Base-by-base conservation (phyloP, 2,797 vertebrate genomes). In the Brachymystax lenok region DNA sequence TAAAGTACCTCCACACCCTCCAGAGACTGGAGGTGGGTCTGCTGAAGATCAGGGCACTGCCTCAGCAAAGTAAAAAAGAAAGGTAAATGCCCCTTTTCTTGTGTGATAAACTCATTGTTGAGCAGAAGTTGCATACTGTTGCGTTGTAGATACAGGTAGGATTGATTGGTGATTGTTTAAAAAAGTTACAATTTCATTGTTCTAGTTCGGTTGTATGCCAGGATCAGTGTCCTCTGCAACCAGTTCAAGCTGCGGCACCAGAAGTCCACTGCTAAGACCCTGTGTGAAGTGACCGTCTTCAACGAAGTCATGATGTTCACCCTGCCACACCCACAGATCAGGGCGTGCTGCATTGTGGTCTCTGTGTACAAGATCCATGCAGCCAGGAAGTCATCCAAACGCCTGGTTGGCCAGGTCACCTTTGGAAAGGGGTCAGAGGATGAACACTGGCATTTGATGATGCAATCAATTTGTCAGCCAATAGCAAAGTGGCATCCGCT, bases 1-100 rank as follows among this genome's bases (percentile, higher is more conserved):
- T 96, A 4, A 96, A 91, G 88, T 94, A 94, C 77, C 89, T 96
- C 68, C 94, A 95, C 17, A 92, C 92, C 8, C 90, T 92, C 59
- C 93, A 93, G 84, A 94, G 91, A 82, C 86, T 93, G 27, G 94
- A 95, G 82, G 85, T 95, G 2, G 93, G 93, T 46, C 80, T 96
- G 71, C 80, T 95, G 16, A 95, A 95, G 86, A 87, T 95, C 77
- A 92, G 84, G 87, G 90, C 83, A 0, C 79, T 81, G 68, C 78
- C 75, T 17, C 46, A 72, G 33, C 50, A 13, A 56, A 85, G 67
- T 14, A 82, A 79, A 13, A 35, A 76, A 46, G 84, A 85, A 71
- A 79, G 84, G 89, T 90, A 86, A 83, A 69, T 13, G n/a, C 10
- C 63, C 30, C 63, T n/a, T 40, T 35, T 14, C 59, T 24, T 71